A percentile compares a stretch with the other conserved stretches of the same genome.
Evolutionary conservation across 2,888 invertebrate genomes (phyloP).

Genomic region (Strigamia maritima): DNA sequence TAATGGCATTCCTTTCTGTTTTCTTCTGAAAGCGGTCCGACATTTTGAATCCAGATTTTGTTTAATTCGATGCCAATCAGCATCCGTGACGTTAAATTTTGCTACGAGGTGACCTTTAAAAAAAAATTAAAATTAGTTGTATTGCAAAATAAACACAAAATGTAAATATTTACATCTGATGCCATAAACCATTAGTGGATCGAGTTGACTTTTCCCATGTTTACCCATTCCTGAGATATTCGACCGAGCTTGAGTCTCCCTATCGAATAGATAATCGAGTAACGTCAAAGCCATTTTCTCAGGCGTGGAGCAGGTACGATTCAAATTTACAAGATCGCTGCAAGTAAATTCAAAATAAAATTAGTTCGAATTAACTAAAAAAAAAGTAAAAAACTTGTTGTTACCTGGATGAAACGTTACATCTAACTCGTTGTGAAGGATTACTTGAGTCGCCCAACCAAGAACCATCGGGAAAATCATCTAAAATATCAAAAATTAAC

Average conservation of each 20-base stretch:
- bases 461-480: conserved; percentile 56
- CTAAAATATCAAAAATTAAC: conserved; percentile 38
- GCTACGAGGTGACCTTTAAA: conserved; percentile 53
- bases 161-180: conserved; percentile 44
- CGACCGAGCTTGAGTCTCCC: conserved; percentile 57
- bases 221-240: conserved; percentile 58
- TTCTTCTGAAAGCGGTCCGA: conserved; percentile 52
- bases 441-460: conserved; percentile 57
- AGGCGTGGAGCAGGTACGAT: conserved; percentile 56
- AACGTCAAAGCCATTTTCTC: conserved; percentile 59
- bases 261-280: conserved; percentile 57
- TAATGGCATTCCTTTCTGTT: conserved; percentile 41
- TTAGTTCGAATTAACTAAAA: not conserved
- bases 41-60: conserved; percentile 59
- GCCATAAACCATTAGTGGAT: conserved; percentile 53
- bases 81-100: conserved; percentile 55
- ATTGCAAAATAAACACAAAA: not conserved
- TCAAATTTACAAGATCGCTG: conserved; percentile 54
- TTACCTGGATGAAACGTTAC: conserved; percentile 55
- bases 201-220: conserved; percentile 57
- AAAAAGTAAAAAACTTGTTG: not conserved
- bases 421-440: conserved; percentile 55
- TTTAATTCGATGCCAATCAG: conserved; percentile 58
- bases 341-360: conserved; percentile 35
- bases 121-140: not conserved